Evolutionary conservation across 2,113 vertebrate genomes (phyloP).

Genomic region (Heterotis niloticus): DNA sequence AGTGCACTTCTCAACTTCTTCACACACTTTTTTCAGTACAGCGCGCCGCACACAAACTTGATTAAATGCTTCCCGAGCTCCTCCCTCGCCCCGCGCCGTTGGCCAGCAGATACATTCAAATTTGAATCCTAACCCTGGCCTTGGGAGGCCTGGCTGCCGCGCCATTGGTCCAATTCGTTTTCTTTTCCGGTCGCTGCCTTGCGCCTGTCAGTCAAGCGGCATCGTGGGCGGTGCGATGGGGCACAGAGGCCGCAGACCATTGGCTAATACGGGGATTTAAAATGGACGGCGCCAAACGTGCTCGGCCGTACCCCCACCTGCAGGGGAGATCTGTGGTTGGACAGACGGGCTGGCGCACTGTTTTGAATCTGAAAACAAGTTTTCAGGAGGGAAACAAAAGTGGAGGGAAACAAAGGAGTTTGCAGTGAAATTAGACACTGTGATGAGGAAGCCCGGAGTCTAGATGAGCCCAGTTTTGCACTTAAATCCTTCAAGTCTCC

Average conservation of each 20-base stretch:
- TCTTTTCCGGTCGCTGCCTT: neutral
- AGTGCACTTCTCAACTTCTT: constrained; percentile 39
- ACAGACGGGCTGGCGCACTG: neutral
- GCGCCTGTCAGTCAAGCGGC: constrained; percentile 26
- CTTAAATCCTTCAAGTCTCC: too few relatives aligned
- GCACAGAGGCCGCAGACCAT: constrained; percentile 34
- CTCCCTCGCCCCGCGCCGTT: constrained; percentile 47
- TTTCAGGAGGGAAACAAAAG: neutral
- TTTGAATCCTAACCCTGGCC: constrained; percentile 39
- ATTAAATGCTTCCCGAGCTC: constrained; percentile 42
- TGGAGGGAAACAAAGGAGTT: neutral
- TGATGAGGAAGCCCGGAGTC: too few relatives aligned
- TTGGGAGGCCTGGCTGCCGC: accelerated
- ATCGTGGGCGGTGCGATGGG: accelerated
- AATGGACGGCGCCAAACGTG: constrained; percentile 57
- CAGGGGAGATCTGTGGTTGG: neutral
- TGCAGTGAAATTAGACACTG: neutral
- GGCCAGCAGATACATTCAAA: constrained; percentile 43
- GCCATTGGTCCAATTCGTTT: constrained; percentile 46
- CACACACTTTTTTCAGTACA: constrained; percentile 57
- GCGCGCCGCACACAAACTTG: constrained; percentile 52
- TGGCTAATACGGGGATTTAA: constrained; percentile 62
- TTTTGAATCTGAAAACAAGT: constrained; percentile 24
- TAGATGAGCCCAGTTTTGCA: too few relatives aligned
- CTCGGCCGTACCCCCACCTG: neutral